Percentiles rank a stretch among this genome's conserved stretches.
phyloP scores from a whole-genome alignment of 2,797 vertebrate species.

The Rhabdomys pumilio region DNA sequence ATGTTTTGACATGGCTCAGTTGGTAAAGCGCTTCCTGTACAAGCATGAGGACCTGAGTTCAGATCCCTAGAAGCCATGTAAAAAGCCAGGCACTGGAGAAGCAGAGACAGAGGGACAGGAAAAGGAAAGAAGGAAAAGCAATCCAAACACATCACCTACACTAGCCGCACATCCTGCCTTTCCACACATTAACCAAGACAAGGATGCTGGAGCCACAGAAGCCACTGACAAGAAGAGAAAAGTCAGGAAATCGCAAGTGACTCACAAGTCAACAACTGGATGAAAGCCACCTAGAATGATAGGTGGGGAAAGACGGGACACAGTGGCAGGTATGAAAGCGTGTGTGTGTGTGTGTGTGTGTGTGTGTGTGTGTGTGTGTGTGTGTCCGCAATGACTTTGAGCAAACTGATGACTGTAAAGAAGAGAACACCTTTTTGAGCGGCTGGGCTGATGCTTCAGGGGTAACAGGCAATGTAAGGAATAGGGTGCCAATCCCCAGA shows the following conservation, averaged over 20 bases:
- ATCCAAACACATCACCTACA: not conserved
- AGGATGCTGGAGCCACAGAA: not conserved
- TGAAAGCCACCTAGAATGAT: slow-evolving; percentile 26
- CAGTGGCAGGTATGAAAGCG: not conserved
- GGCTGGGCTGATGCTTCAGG: not conserved
- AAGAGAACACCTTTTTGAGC: not conserved
- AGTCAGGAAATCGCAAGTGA: slow-evolving; percentile 8
- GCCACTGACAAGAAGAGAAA: not conserved
- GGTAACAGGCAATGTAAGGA: not conserved
- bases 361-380: not conserved
- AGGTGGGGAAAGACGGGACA: slow-evolving; percentile 1
- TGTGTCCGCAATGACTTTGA: not conserved
- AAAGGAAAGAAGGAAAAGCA: not conserved
- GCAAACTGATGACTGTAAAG: not conserved
- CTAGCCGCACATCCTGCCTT: not conserved
- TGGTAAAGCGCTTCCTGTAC: not conserved
- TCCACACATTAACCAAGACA: not conserved
- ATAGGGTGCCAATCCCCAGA: not conserved
- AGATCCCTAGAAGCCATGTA: not conserved
- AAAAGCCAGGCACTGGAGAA: not conserved
- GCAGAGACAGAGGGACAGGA: not conserved
- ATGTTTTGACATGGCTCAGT: not conserved
- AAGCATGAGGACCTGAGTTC: not conserved
- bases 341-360: not conserved
- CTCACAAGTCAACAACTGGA: not conserved